Conservation (phyloP, 2,797 vertebrate species). For the Hapalemur alaotrensis region DNA sequence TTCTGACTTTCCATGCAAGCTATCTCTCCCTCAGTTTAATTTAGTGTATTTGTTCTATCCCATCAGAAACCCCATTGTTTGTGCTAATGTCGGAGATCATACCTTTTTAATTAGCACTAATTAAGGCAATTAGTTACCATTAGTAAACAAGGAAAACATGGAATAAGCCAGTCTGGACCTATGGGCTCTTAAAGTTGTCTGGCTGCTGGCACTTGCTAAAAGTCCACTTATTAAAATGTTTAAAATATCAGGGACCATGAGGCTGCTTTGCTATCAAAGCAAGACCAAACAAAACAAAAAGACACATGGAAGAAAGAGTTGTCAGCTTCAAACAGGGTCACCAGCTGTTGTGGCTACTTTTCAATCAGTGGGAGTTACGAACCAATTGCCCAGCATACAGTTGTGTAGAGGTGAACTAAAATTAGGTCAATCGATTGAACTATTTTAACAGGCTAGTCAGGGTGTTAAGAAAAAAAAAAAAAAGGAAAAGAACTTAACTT, state of each 20-base stretch:
- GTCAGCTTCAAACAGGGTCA: conserved; percentile 44
- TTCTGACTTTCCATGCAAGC: not conserved
- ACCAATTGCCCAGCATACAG: not conserved
- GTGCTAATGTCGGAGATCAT: not conserved
- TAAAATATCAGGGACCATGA: conserved; percentile 28
- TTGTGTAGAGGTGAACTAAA: conserved; percentile 35
- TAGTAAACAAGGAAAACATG: conserved; percentile 25
- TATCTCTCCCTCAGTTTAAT: not conserved
- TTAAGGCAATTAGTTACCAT: conserved; percentile 25
- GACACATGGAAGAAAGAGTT: conserved; percentile 20
- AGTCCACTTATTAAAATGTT: conserved; percentile 55
- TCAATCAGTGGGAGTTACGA: conserved; percentile 50
- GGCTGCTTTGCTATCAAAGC: conserved; percentile 35
- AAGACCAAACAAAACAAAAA: conserved; percentile 56
- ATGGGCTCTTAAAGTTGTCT: not conserved
- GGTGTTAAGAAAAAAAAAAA: not conserved
- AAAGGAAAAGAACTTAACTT: conserved; percentile 6
- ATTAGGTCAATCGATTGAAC: conserved; percentile 59
- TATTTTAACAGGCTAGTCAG: conserved; percentile 57
- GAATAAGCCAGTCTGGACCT: not conserved
- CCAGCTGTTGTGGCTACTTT: conserved; percentile 30
- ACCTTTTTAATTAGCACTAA: conserved; percentile 51
- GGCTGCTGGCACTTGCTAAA: not conserved
- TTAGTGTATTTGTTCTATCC: conserved; percentile 8
- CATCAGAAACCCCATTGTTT: conserved; percentile 19